phyloP scores from a whole-genome alignment of 1,140 invertebrate genomes.

The Eufriesea mexicana region DNA sequence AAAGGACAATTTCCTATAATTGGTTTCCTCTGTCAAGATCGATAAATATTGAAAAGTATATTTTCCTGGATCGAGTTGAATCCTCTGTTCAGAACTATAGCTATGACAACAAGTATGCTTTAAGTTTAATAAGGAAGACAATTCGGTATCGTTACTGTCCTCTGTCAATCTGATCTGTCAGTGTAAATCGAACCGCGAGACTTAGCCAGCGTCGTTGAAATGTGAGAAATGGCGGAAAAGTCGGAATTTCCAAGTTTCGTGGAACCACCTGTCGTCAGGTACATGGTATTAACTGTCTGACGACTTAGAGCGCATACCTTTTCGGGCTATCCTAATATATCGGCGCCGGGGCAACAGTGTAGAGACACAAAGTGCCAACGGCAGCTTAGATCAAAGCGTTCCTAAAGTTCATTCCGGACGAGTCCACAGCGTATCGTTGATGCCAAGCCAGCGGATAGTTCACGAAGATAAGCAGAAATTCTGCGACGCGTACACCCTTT shows the following conservation, averaged over 20 bases:
- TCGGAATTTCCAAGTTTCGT: conserved; percentile 45
- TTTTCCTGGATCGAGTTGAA: no score
- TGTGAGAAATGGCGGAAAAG: not conserved
- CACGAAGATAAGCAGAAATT: conserved; percentile 40
- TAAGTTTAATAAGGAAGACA: no score
- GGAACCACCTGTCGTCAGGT: conserved; percentile 33
- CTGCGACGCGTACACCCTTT: conserved; percentile 7
- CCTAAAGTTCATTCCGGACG: conserved; percentile 71
- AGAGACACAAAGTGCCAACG: conserved; percentile 41
- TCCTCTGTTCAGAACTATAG: no score
- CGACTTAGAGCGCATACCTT: conserved; percentile 38
- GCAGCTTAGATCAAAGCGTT: conserved; percentile 68
- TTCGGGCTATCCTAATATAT: conserved; percentile 50
- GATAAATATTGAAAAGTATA: no score
- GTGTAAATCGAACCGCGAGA: no score
- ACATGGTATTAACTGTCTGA: conserved; percentile 19
- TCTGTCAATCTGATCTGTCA: no score
- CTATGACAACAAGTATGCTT: no score
- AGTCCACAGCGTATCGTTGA: conserved; percentile 61
- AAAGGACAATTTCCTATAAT: no score
- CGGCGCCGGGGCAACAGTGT: conserved; percentile 10
- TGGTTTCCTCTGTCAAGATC: no score
- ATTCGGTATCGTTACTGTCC: no score
- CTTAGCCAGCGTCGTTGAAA: no score
- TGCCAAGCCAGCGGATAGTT: conserved; percentile 60